A percentile compares a stretch with the other conserved stretches of the same genome.
Conservation (phyloP, 2,113 vertebrate genomes). For the Galbula dea region DNA sequence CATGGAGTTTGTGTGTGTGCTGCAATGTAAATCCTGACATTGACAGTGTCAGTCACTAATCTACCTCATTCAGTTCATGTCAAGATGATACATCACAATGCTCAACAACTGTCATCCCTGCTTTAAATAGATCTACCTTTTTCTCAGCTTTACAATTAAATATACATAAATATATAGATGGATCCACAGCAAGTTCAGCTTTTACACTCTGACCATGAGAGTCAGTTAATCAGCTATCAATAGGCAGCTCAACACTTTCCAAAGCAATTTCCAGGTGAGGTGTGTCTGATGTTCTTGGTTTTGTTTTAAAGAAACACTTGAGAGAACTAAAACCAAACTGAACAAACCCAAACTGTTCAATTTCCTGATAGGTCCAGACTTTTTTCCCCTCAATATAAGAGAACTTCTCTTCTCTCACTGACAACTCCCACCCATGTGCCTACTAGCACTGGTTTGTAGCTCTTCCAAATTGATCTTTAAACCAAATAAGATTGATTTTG, state of each 20-base stretch:
- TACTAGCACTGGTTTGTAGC: not conserved
- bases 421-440: not conserved
- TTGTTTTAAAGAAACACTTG: not conserved
- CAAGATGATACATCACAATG: constrained; percentile 81
- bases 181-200: not conserved
- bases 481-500: not conserved
- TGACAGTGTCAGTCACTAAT: constrained; percentile 81
- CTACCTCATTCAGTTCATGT: constrained; percentile 84
- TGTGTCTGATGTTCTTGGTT: not conserved
- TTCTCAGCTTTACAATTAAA: constrained; percentile 66
- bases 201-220: not conserved
- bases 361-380: not conserved
- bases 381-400: not conserved
- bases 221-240: not conserved
- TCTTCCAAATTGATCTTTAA: not conserved
- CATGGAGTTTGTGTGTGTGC: constrained; percentile 78
- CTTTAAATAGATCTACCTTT: constrained; percentile 83
- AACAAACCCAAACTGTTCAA: not conserved
- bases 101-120: constrained; percentile 81
- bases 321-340: constrained; percentile 17
- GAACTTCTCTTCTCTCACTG: not conserved
- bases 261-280: not conserved
- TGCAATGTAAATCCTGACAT: constrained; percentile 81
- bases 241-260: not conserved
- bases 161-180: not conserved